Conservation (phyloP, 2,797 vertebrate genomes). For the Rhyacichthys aspro region DNA sequence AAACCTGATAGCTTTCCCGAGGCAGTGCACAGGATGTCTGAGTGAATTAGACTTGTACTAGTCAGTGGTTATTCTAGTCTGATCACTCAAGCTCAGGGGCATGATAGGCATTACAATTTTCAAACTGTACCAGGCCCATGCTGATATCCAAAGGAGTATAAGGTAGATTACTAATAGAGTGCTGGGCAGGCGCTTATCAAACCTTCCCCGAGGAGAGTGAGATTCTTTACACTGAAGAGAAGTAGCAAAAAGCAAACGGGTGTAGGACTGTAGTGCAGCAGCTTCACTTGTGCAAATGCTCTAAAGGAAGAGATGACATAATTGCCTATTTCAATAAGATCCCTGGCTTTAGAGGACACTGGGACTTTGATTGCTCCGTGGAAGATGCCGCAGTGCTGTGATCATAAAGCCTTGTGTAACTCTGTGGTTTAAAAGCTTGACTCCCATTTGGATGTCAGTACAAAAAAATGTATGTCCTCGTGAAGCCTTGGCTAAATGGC, state of each 20-base stretch:
- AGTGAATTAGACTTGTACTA: slow-evolving; percentile 63
- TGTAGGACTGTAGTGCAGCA: no score
- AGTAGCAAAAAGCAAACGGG: slow-evolving; percentile 56
- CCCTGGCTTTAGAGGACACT: slow-evolving; percentile 57
- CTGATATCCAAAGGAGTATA: neutral
- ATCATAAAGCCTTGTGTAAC: slow-evolving; percentile 56
- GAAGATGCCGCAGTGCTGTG: slow-evolving; percentile 56
- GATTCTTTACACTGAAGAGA: slow-evolving; percentile 38
- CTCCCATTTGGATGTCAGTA: slow-evolving; percentile 40
- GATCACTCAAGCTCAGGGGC: slow-evolving; percentile 31
- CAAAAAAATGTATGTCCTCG: slow-evolving; percentile 27
- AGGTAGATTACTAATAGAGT: neutral
- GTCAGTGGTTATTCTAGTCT: slow-evolving; percentile 61
- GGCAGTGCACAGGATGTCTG: slow-evolving; percentile 60
- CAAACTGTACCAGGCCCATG: slow-evolving; percentile 11
- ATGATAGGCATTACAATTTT: slow-evolving; percentile 9
- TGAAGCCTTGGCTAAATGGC: slow-evolving; percentile 43
- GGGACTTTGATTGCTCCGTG: slow-evolving; percentile 46
- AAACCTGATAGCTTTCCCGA: slow-evolving; percentile 64
- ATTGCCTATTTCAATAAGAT: slow-evolving; percentile 57
- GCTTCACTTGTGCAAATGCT: slow-evolving; percentile 59
- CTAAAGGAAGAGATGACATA: slow-evolving; percentile 45
- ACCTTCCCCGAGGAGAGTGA: slow-evolving; percentile 33
- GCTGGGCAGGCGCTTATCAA: slow-evolving; percentile 31
- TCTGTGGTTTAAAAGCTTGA: slow-evolving; percentile 39